Base-by-base conservation (phyloP, 2,797 vertebrate species). In the Acanthis flammea region DNA sequence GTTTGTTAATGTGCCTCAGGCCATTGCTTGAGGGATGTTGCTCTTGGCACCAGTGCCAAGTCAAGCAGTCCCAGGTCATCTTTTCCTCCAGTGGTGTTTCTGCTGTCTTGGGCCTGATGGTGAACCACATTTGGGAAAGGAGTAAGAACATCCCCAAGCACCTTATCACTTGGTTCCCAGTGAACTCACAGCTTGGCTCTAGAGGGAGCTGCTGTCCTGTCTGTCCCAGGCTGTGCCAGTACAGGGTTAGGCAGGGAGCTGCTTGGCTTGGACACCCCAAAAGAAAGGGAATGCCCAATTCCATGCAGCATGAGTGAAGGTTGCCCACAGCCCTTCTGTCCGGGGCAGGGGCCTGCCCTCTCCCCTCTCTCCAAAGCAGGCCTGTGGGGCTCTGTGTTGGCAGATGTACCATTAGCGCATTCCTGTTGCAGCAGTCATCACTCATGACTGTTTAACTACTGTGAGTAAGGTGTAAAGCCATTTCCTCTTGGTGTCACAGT, bases 391-490 rank as follows among this genome's bases (percentile, higher is more conserved):
- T 71, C 58, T 24, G 24, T 5, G 8, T 12, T 39, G n/a, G 73
- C 66, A 50, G 39, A 13, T 6, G 24, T 23, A 21, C 51, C 18
- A 2, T 27, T 24, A 65, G 45, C 0, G 0, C 72, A 27, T 41
- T 33, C 3, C 4, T 45, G 63, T 25, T 39, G 51, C 10, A 31
- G 55, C 23, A 58, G 1, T 70, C 54, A 25, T 53, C 31, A 2
- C 54, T 77, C 16, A 1, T 5, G 45, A 24, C 47, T 47, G 35
- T 41, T 37, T 41, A 41, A n/a, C n/a, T 91, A 1, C 68, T 28
- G 2, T 92, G 71, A 92, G 75, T 71, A 61, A 89, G 61, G 39
- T 45, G 10, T 28, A 48, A 47, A 94, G 65, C 42, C 23, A 22
- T 71, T 90, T 94, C 90, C 68, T 80, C 50, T 37, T 30, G 39